Evolutionary conservation across 2,113 vertebrate species (phyloP).

Genomic region (Anhinga rufa): DNA sequence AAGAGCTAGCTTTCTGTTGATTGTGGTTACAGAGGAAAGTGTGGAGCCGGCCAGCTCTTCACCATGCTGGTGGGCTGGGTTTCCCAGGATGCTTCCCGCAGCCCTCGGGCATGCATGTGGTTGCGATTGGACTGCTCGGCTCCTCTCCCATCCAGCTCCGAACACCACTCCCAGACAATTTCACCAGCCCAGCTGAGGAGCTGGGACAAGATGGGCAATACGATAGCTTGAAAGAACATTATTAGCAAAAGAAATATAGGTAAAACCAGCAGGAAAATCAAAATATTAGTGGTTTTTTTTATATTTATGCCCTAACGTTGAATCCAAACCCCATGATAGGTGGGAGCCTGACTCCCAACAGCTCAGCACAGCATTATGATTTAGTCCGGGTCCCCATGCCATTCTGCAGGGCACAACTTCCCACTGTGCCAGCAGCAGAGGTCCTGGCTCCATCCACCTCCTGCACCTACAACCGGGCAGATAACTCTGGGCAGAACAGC

Average conservation of each 20-base stretch:
- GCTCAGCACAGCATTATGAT: not conserved
- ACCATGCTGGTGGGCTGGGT: fast-evolving
- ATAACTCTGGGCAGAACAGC: not conserved
- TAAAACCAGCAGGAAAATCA: not conserved
- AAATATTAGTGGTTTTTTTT: not conserved
- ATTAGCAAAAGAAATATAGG: not conserved
- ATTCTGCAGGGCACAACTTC: not conserved
- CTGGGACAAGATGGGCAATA: not conserved
- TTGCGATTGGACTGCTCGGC: fast-evolving
- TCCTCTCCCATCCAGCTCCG: not conserved
- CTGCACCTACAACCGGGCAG: not conserved
- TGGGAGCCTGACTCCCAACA: not conserved
- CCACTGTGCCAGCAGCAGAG: not conserved
- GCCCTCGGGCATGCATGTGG: fast-evolving
- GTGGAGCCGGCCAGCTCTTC: not conserved
- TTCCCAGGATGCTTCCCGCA: fast-evolving
- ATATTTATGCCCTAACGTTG: not conserved
- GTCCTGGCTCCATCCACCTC: not conserved
- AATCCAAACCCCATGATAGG: not conserved
- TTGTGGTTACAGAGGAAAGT: not conserved
- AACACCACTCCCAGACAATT: not conserved
- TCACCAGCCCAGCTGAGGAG: not conserved
- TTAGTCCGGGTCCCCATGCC: not conserved
- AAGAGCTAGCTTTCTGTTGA: not conserved
- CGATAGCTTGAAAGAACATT: not conserved